Evolutionary conservation across 2,888 invertebrate genomes (phyloP).

Genomic region (Eristalinus aeneus): DNA sequence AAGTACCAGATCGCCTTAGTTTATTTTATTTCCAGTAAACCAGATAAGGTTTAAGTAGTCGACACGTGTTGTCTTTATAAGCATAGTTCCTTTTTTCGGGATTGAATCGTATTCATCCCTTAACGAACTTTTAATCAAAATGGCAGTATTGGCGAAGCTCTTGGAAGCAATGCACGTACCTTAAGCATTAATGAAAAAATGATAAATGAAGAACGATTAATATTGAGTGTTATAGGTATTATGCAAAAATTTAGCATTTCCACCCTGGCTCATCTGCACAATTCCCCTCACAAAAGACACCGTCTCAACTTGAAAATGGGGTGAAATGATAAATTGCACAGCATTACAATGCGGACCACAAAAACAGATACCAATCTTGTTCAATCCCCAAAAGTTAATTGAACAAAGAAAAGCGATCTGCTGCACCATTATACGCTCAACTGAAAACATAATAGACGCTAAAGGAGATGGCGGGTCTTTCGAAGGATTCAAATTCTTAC

Average conservation of each 20-base stretch:
- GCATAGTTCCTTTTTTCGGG: too few relatives aligned
- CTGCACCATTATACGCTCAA: slow-evolving; percentile 46
- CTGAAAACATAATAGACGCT: slow-evolving; percentile 25
- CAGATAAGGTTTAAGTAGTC: too few relatives aligned
- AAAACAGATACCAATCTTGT: slow-evolving; percentile 62
- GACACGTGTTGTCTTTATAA: too few relatives aligned
- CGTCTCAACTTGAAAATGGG: slow-evolving; percentile 59
- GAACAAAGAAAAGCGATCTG: slow-evolving; percentile 57
- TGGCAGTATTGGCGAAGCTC: neutral
- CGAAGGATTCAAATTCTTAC: slow-evolving; percentile 28
- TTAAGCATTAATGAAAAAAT: slow-evolving; percentile 47
- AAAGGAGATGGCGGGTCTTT: slow-evolving; percentile 14
- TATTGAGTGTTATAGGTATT: slow-evolving; percentile 49
- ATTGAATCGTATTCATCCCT: too few relatives aligned
- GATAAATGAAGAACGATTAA: slow-evolving; percentile 65
- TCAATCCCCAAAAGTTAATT: slow-evolving; percentile 65
- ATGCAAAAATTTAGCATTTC: slow-evolving; percentile 61
- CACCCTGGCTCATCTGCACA: slow-evolving; percentile 22
- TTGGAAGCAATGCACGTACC: neutral
- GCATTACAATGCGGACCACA: slow-evolving; percentile 60
- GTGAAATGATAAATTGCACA: slow-evolving; percentile 64
- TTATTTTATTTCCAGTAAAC: too few relatives aligned
- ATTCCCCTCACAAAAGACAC: slow-evolving; percentile 51
- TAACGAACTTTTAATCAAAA: neutral
- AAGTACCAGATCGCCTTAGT: too few relatives aligned